Conservation (phyloP, 1,140 invertebrate genomes). For the Rhopalosiphum padi region DNA sequence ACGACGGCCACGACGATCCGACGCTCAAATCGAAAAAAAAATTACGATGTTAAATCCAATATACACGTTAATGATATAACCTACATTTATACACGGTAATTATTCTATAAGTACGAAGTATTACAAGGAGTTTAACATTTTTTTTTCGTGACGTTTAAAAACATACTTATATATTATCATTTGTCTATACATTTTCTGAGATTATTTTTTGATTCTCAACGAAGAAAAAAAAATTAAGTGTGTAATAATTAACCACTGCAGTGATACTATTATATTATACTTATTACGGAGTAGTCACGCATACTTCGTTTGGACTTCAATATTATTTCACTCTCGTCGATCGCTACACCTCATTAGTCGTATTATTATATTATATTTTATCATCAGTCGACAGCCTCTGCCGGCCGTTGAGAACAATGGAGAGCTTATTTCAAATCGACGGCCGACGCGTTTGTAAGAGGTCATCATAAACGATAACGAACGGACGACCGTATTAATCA, state of each 20-base stretch:
- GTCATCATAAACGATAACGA: too few relatives aligned
- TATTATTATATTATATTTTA: not conserved
- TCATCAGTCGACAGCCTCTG: not conserved
- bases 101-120: not conserved
- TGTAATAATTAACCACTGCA: not conserved
- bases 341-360: not conserved
- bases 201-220: not conserved
- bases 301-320: not conserved
- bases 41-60: not conserved
- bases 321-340: not conserved
- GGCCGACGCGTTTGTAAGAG: too few relatives aligned
- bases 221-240: not conserved
- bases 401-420: not conserved
- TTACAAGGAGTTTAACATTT: not conserved
- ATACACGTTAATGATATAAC: not conserved
- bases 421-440: not conserved
- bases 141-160: not conserved
- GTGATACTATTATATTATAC: not conserved
- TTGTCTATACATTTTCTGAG: not conserved
- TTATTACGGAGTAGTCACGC: not conserved
- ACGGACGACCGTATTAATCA: not conserved
- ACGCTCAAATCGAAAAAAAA: not conserved
- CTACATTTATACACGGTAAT: not conserved
- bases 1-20: too few relatives aligned
- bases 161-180: not conserved